phyloP scores from a whole-genome alignment of 2,797 vertebrate genomes.

The Notoglanidium macrostoma region DNA sequence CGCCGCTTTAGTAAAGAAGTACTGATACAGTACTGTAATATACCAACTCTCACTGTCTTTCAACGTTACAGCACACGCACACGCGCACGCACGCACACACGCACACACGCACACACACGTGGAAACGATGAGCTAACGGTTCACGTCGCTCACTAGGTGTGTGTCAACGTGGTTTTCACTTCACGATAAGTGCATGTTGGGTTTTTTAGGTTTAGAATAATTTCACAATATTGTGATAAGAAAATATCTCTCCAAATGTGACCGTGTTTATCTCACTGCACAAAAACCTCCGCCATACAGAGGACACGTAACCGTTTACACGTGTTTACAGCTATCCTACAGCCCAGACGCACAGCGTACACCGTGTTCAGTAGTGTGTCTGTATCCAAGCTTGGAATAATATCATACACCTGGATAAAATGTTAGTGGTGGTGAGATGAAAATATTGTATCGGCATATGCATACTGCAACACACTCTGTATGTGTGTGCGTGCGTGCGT shows the following conservation, averaged over 20 bases:
- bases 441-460: background rate
- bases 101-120: no score
- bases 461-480: background rate
- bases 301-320: background rate
- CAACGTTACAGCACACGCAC: background rate
- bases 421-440: background rate
- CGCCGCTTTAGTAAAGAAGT: background rate
- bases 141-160: background rate
- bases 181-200: background rate
- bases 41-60: background rate
- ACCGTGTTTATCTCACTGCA: background rate
- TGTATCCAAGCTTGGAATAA: background rate
- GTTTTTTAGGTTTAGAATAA: background rate
- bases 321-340: no score
- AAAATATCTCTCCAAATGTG: background rate
- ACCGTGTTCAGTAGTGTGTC: background rate
- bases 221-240: background rate
- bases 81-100: background rate
- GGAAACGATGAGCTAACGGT: background rate
- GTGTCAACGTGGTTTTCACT: background rate
- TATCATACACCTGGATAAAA: background rate
- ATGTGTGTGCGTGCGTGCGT: background rate
- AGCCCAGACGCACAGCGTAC: no score
- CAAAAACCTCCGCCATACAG: background rate
- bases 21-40: constrained; percentile 20